Percentiles rank a stretch among this genome's conserved stretches.
These are phyloP conservation scores for Drosophila sturtevanti DNA, from an alignment of 1,140 invertebrate genomes.

Conservation along the genomic window DNA sequence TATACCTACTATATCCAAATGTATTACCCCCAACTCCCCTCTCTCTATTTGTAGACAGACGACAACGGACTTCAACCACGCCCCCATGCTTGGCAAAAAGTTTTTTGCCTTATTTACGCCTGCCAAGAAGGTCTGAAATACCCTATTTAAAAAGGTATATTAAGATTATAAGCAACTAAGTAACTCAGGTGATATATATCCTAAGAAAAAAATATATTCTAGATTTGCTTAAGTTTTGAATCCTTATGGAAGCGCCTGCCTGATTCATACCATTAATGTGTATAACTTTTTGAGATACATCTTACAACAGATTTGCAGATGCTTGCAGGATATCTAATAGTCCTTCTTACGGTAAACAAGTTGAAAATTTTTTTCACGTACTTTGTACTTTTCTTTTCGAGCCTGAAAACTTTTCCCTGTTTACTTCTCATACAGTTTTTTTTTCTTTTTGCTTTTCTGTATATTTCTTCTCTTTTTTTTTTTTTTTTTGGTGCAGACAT, in stretches of 20 bases:
- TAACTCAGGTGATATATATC: too few relatives aligned
- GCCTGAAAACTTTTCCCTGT: conserved; percentile 15
- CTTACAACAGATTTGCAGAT: too few relatives aligned
- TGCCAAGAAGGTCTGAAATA: not conserved
- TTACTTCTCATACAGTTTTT: conserved; percentile 4
- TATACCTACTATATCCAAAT: conserved; percentile 43
- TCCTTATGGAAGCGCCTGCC: too few relatives aligned
- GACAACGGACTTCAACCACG: conserved; percentile 19
- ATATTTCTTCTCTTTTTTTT: not conserved
- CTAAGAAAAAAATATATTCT: too few relatives aligned
- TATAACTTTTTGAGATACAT: too few relatives aligned
- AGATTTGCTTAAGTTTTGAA: too few relatives aligned
- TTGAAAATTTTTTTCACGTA: conserved; percentile 8
- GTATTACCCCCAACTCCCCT: not conserved
- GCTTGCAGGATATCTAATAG: not conserved
- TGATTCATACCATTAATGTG: too few relatives aligned
- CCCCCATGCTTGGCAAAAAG: conserved; percentile 24
- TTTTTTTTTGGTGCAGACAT: conserved; percentile 62
- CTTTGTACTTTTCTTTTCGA: conserved; percentile 21
- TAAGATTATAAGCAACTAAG: not conserved
- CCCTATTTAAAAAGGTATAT: not conserved
- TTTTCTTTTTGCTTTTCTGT: conserved; percentile 17
- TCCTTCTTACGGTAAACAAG: not conserved
- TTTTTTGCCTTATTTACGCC: conserved; percentile 33
- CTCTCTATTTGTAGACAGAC: not conserved